phyloP scores from a whole-genome alignment of 1,140 invertebrate genomes.

The Drosophila parvula region DNA sequence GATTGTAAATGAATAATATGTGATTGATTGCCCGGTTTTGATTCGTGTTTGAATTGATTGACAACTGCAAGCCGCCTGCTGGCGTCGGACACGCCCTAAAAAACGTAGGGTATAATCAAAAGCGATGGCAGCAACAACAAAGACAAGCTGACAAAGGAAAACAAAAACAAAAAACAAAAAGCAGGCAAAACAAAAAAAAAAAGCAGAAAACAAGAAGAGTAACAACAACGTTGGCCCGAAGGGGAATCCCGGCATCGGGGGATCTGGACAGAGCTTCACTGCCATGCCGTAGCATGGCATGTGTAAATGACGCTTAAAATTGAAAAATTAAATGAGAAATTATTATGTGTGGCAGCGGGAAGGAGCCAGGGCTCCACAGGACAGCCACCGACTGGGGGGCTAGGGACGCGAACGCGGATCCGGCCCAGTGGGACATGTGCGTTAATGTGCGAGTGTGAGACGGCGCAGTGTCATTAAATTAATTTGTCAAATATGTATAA shows the following conservation, averaged over 20 bases:
- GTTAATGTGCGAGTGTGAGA: conserved; percentile 40
- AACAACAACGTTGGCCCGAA: conserved; percentile 28
- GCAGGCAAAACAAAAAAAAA: conserved; percentile 4
- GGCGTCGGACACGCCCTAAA: conserved; percentile 1
- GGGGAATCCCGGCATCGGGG: conserved; percentile 42
- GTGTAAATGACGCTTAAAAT: conserved; percentile 83
- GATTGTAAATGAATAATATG: neutral
- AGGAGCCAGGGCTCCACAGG: conserved; percentile 5
- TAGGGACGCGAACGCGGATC: conserved; percentile 1
- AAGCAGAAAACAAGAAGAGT: conserved; percentile 15
- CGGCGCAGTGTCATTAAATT: conserved; percentile 76
- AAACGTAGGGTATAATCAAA: conserved; percentile 47
- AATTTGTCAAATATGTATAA: conserved; percentile 83
- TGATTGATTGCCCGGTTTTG: conserved; percentile 17
- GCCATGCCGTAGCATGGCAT: conserved; percentile 69
- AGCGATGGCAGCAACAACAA: conserved; percentile 33
- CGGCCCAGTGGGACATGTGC: conserved; percentile 41
- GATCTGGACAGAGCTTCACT: conserved; percentile 68
- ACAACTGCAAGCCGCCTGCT: conserved; percentile 19
- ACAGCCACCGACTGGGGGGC: conserved; percentile 3
- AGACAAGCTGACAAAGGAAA: conserved; percentile 43
- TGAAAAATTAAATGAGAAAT: conserved; percentile 83
- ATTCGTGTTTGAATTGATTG: conserved; percentile 25
- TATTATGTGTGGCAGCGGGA: conserved; percentile 77
- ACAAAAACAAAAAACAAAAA: neutral